Percentiles rank a stretch among this genome's conserved stretches.
These are phyloP conservation scores for Tiliacea aurago DNA, from an alignment of 2,888 invertebrate species.

Conservation along the genomic window DNA sequence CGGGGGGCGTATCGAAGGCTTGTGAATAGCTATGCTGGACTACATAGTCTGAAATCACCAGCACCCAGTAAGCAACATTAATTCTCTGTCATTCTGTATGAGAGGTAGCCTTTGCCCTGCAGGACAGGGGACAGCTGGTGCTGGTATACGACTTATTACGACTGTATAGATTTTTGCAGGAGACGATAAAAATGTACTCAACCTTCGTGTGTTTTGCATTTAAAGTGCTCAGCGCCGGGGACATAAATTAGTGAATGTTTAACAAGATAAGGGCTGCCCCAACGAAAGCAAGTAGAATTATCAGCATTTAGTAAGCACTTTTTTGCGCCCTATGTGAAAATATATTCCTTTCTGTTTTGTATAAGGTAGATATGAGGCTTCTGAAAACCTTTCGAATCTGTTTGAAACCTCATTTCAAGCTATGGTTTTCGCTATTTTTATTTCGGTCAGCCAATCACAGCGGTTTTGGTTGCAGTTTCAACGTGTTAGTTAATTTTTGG, in stretches of 20 bases:
- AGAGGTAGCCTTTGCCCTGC: not conserved
- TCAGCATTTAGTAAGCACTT: too few relatives aligned
- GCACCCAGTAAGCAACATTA: not conserved
- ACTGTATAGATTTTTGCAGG: constrained; percentile 26
- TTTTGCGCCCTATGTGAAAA: too few relatives aligned
- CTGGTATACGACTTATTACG: not conserved
- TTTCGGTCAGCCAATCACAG: too few relatives aligned
- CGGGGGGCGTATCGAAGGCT: too few relatives aligned
- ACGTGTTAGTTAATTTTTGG: too few relatives aligned
- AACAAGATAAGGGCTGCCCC: constrained; percentile 42
- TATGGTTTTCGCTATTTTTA: too few relatives aligned
- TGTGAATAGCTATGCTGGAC: not conserved
- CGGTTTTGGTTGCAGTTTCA: too few relatives aligned
- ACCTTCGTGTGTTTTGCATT: constrained; percentile 43
- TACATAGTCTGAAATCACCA: not conserved
- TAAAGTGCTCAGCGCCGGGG: constrained; percentile 43
- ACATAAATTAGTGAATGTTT: constrained; percentile 61
- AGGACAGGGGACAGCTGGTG: not conserved
- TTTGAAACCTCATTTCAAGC: too few relatives aligned
- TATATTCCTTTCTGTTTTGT: too few relatives aligned
- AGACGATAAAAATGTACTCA: constrained; percentile 30
- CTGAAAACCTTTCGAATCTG: too few relatives aligned
- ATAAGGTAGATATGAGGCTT: too few relatives aligned
- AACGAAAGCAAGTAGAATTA: not conserved
- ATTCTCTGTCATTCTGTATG: not conserved